A percentile compares a stretch with the other conserved stretches of the same genome.
These are phyloP conservation scores for Stegastes partitus DNA, from an alignment of 2,113 vertebrate genomes.

Conservation along the genomic window DNA sequence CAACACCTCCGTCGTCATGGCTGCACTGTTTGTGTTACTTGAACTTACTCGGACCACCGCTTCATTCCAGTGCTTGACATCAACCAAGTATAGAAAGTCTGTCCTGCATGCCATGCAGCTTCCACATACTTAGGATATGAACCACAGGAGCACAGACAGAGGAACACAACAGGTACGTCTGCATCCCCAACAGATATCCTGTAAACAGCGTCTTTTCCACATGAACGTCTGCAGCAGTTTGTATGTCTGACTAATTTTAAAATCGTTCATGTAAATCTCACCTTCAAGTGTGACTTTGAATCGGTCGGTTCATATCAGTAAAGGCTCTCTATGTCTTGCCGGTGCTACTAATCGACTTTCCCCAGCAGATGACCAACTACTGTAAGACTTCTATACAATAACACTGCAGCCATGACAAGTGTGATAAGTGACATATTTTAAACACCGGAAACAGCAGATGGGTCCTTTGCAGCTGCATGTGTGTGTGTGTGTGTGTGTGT, in stretches of 20 bases:
- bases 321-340: neutral
- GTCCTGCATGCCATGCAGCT: neutral
- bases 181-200: neutral
- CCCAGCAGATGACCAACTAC: neutral
- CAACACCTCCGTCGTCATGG: neutral
- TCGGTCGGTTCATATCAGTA: neutral
- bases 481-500: slow-evolving; percentile 8
- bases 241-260: neutral
- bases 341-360: neutral
- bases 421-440: slow-evolving; percentile 1
- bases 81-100: neutral
- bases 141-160: neutral
- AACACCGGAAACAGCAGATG: neutral
- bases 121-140: neutral
- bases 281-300: neutral
- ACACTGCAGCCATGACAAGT: neutral
- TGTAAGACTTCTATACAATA: neutral
- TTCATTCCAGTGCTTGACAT: neutral
- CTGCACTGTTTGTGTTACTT: neutral
- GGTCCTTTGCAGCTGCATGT: neutral
- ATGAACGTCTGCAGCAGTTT: neutral
- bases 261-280: neutral
- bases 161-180: neutral
- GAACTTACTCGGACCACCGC: neutral
- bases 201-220: neutral